Evolutionary conservation across 2,888 invertebrate species (phyloP), one percentile per base, ranked within the genome.

Genomic region (Pantelozetes paolii): DNA sequence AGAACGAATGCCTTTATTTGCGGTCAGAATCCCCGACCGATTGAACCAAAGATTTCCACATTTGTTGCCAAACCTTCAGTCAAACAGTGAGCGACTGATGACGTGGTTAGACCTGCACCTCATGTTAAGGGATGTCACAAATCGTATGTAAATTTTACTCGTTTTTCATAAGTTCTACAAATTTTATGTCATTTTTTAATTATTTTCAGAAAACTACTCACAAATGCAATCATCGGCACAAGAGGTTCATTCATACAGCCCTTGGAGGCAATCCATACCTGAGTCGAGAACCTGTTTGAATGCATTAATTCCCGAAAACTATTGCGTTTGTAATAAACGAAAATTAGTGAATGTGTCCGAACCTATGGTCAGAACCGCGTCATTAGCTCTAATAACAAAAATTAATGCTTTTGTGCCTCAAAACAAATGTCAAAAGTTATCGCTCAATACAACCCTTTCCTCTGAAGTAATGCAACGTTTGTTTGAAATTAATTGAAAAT

Each of bases 241-340:
- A 11, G 40, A 32, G 13, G 23, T 50, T 1, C 69, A 28, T 0
- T n/a, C 50, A 2, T 74, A 71, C 40, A 42, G 42, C 40, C 74
- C 74, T 13, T 74, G 71, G 74, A 69, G 74, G n/a, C 64, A 72
- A 67, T 36, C 18, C 59, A 86, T 95, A 75, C 88, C 90, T 0
- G 82, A 81, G 50, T 85, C 86, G 73, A 85, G 95, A 62, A 91
- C 89, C 0, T 96, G 95, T 81, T 84, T 86, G 71, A 84, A 85
- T 76, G 94, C 94, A 0, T 88, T 85, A 0, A 91, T 96, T 75
- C 87, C 88, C 0, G 87, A 89, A 32, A 91, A 93, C 81, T 95
- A 90, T 90, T 95, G 95, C 82, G 90, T 92, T 28, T 95, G 95
- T 59, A 40, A 74, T 45, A 50, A 54, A 28, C 70, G 71, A 30